phyloP scores from a whole-genome alignment of 2,888 invertebrate genomes.

The Mechanitis mazaeus region DNA sequence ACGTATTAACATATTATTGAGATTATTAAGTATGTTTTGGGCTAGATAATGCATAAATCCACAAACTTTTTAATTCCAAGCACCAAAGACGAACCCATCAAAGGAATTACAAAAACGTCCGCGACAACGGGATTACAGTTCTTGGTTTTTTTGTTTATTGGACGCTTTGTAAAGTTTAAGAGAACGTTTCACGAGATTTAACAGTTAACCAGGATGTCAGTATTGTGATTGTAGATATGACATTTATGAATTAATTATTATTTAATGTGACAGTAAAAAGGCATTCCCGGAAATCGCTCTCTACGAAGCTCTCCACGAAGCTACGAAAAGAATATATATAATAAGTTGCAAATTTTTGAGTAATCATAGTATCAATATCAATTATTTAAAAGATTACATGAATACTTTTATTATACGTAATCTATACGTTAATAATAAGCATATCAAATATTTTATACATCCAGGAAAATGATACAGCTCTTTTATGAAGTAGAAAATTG shows the following conservation, averaged over 20 bases:
- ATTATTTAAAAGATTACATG: no score
- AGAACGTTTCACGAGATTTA: constrained; percentile 40
- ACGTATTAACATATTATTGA: not conserved
- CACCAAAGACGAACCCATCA: constrained; percentile 40
- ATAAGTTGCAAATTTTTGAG: no score
- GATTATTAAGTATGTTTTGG: constrained; percentile 3
- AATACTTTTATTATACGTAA: no score
- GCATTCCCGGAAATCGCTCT: no score
- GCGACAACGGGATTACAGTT: constrained; percentile 50
- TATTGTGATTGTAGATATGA: constrained; percentile 27
- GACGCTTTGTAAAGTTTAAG: constrained; percentile 58
- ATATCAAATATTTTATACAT: constrained; percentile 27
- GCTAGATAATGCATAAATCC: not conserved
- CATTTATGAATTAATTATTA: constrained; percentile 7
- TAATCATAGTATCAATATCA: no score
- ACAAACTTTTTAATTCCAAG: constrained; percentile 17
- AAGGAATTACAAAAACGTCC: constrained; percentile 36
- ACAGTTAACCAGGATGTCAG: constrained; percentile 38
- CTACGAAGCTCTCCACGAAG: no score
- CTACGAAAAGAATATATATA: no score
- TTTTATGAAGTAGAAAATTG: constrained; percentile 68
- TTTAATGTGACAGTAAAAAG: no score
- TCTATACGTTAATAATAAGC: constrained; percentile 11
- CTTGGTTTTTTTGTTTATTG: constrained; percentile 60
- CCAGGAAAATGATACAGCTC: constrained; percentile 43